Evolutionary conservation across 2,888 invertebrate species (phyloP), one percentile per base, ranked within the genome.

Genomic region (Portevinia maculata): DNA sequence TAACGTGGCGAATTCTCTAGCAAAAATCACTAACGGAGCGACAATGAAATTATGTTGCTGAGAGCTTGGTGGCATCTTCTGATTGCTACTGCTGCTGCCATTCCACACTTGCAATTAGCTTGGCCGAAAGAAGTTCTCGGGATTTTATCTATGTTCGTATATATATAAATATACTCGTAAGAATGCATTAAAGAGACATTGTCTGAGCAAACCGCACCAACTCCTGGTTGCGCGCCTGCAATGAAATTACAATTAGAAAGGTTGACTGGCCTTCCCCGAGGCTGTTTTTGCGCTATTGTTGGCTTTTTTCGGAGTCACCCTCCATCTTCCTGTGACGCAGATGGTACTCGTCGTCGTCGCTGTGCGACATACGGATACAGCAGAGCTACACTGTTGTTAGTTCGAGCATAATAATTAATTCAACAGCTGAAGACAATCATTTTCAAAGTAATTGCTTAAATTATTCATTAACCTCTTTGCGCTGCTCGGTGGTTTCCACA

Each of bases 381-480:
- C 24, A 11, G 34, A 46, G 46, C 59, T 60, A 32, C 24, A 32
- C 19, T 65, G 37, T 52, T 67, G 73, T 74, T 79, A 65, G 44
- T 44, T 74, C n/a, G 37, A 60, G 79, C 79, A 67, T n/a, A 74
- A 73, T 74, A 79, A 74, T 81, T 75, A 81, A 81, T 81, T 75
- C 74, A 75, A 69, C 67, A 75, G 57, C 75, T 62, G 69, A 44
- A 62, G 64, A 81, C 76, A 71, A 83, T 78, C 62, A 67, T 73
- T 76, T 78, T 57, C 11, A 48, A 57, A 62, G 62, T 78, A 73
- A 73, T 78, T 78, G 78, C 71, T 78, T 78, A 67, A 83, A 83
- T 78, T 83, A 78, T 83, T 78, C 71, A 75, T 76, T 78, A 78
- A 52, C 60, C 71, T 53, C 44, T 57, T 76, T 70, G 81, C 34